Conservation (phyloP, 2,888 invertebrate species). For the Zhuqinia jingwanae region DNA sequence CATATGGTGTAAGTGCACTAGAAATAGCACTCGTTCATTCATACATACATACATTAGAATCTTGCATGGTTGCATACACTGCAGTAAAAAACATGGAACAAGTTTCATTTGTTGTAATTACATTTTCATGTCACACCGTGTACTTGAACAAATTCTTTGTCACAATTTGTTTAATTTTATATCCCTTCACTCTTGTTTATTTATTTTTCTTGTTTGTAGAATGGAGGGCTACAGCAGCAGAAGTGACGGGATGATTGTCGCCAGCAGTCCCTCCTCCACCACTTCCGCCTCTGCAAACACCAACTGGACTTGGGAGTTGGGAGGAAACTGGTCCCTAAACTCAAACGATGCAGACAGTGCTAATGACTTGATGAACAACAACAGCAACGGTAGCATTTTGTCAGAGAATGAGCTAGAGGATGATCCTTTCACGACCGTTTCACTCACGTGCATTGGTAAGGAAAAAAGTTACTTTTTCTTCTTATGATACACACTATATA, state of each 20-base stretch:
- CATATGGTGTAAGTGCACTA: no score
- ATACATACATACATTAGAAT: no score
- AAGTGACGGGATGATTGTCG: constrained; percentile 37
- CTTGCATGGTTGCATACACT: no score
- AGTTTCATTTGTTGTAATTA: constrained; percentile 29
- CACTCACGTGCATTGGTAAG: constrained; percentile 77
- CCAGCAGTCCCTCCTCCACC: constrained; percentile 29
- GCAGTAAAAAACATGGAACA: no score
- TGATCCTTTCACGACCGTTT: constrained; percentile 75
- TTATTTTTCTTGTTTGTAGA: constrained; percentile 32
- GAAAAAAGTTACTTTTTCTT: background rate
- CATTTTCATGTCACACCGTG: constrained; percentile 7
- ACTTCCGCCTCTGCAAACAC: background rate
- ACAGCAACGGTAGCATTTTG: constrained; percentile 34
- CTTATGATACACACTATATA: background rate
- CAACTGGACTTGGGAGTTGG: constrained; percentile 60
- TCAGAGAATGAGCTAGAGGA: constrained; percentile 57
- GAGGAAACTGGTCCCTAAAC: constrained; percentile 71
- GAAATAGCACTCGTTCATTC: no score
- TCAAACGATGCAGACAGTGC: constrained; percentile 46
- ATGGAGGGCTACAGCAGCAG: constrained; percentile 54
- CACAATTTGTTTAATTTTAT: constrained; percentile 14
- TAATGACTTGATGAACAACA: constrained; percentile 52
- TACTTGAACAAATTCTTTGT: background rate
- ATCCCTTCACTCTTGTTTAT: no score